Percentiles rank a stretch among this genome's conserved stretches.
These are phyloP conservation scores for Abscondita cerata DNA, from an alignment of 2,888 invertebrate genomes.

Conservation along the genomic window DNA sequence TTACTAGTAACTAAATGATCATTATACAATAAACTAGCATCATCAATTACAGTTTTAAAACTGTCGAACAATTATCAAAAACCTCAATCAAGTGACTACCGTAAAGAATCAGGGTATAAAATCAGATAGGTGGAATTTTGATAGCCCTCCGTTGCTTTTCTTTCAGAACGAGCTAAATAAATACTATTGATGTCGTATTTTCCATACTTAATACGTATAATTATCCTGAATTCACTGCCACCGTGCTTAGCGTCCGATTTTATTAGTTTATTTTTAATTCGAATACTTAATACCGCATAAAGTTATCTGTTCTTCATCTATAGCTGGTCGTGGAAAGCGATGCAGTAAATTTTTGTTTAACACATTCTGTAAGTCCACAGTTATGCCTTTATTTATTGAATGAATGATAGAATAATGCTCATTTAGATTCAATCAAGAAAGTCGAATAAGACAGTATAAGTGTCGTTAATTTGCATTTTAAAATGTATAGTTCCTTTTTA, in stretches of 20 bases:
- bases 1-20: slow-evolving; percentile 29
- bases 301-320: slow-evolving; percentile 3
- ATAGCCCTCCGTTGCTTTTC: slow-evolving; percentile 24
- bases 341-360: slow-evolving; percentile 6
- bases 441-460: slow-evolving; percentile 7
- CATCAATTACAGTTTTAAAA: slow-evolving; percentile 37
- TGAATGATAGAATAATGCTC: background rate
- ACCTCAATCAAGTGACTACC: slow-evolving; percentile 35
- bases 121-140: slow-evolving; percentile 34
- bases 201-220: slow-evolving; percentile 23
- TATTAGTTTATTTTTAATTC: slow-evolving; percentile 2
- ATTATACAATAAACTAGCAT: slow-evolving; percentile 32
- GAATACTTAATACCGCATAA: slow-evolving; percentile 3
- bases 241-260: background rate
- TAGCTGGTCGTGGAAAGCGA: background rate
- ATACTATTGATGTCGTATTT: slow-evolving; percentile 20
- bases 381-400: slow-evolving; percentile 8
- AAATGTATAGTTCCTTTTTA: background rate
- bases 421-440: slow-evolving; percentile 8
- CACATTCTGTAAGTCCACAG: background rate
- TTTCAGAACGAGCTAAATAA: background rate
- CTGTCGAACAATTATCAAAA: slow-evolving; percentile 39
- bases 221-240: slow-evolving; percentile 1
- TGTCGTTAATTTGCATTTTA: slow-evolving; percentile 6
- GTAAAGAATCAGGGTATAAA: slow-evolving; percentile 28